Evolutionary conservation across 2,797 vertebrate species (phyloP).

Genomic region (Sitta carolinensis): DNA sequence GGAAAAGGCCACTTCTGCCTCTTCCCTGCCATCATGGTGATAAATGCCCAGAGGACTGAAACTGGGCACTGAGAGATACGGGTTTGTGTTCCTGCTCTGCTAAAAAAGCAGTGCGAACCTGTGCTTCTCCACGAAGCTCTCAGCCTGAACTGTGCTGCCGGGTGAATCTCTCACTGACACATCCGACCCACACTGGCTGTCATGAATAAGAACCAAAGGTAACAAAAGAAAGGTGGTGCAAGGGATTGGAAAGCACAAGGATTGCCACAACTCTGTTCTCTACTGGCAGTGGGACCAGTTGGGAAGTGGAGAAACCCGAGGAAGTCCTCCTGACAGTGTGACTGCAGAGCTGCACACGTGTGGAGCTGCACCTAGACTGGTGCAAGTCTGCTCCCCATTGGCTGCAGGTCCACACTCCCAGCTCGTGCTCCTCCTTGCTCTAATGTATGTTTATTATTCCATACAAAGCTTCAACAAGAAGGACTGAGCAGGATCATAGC

Average conservation of each 20-base stretch:
- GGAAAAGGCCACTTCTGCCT: background rate
- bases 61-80: background rate
- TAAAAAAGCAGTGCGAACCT: background rate
- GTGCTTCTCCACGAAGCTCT: fast-evolving
- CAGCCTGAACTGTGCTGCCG: background rate
- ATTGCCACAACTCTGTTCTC: background rate
- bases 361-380: background rate
- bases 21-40: background rate
- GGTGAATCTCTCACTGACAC: background rate
- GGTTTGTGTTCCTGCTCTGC: background rate
- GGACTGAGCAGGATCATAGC: background rate
- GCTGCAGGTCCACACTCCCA: background rate
- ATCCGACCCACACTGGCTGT: background rate
- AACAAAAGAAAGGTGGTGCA: fast-evolving
- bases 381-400: background rate
- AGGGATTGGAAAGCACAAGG: background rate
- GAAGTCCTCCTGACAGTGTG: background rate
- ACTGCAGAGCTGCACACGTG: background rate
- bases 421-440: background rate
- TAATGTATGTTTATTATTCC: conserved; percentile 60
- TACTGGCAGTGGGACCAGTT: background rate
- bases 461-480: conserved; percentile 34
- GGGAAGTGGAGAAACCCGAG: background rate
- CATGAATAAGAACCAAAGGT: fast-evolving
- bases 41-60: background rate